phyloP scores from a whole-genome alignment of 2,113 vertebrate genomes.

The Lucifuga dentata region DNA sequence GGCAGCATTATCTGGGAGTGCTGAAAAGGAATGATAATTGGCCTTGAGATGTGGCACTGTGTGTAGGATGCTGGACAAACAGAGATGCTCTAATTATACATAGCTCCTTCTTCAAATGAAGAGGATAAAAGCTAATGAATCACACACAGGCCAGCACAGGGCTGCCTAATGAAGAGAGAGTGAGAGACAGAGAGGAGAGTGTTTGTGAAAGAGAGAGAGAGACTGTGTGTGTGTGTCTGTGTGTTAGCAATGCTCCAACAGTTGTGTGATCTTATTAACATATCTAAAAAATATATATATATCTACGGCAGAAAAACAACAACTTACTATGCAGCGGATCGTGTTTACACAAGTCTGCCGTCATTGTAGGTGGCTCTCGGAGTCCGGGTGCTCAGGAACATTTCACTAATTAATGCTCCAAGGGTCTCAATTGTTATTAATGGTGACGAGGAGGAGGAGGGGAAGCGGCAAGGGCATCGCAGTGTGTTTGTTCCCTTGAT shows the following conservation, averaged over 20 bases:
- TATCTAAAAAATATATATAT: slow-evolving; percentile 53
- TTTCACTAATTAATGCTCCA: slow-evolving; percentile 93
- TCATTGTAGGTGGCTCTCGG: slow-evolving; percentile 71
- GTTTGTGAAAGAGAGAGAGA: slow-evolving; percentile 19
- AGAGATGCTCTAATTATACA: slow-evolving; percentile 82
- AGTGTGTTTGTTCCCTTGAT: not conserved
- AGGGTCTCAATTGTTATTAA: slow-evolving; percentile 89
- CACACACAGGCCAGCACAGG: slow-evolving; percentile 69
- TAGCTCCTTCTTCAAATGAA: slow-evolving; percentile 78
- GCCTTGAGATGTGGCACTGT: slow-evolving; percentile 78
- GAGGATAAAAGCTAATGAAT: slow-evolving; percentile 86
- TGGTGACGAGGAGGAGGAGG: slow-evolving; percentile 85
- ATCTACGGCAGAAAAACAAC: slow-evolving; percentile 62
- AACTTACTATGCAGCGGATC: slow-evolving; percentile 76
- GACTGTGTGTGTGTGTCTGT: slow-evolving; percentile 37
- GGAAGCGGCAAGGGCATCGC: slow-evolving; percentile 47
- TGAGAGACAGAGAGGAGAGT: slow-evolving; percentile 54
- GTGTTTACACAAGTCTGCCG: slow-evolving; percentile 76
- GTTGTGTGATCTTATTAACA: slow-evolving; percentile 77
- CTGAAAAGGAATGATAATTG: slow-evolving; percentile 79
- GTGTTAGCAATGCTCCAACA: slow-evolving; percentile 64
- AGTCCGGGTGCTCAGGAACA: slow-evolving; percentile 83
- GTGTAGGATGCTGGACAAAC: slow-evolving; percentile 80
- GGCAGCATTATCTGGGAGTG: slow-evolving; percentile 59
- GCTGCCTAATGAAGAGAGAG: slow-evolving; percentile 81